phyloP scores from a whole-genome alignment of 1,140 invertebrate species.

The Papilio aristodemus region DNA sequence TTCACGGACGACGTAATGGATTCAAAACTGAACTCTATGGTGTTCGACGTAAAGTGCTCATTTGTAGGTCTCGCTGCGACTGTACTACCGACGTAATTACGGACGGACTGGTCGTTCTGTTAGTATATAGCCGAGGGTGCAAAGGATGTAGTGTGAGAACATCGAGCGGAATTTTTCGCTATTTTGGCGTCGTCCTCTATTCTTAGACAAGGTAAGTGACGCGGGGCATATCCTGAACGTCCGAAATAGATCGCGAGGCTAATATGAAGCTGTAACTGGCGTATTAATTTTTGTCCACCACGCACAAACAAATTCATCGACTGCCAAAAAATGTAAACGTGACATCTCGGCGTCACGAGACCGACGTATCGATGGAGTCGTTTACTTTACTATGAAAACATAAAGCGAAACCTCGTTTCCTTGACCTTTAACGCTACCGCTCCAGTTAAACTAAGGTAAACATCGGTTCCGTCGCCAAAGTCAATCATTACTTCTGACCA shows the following conservation, averaged over 20 bases:
- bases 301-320: neutral
- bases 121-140: neutral
- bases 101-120: neutral
- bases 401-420: too few species aligned
- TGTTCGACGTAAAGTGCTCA: neutral
- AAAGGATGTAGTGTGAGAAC: neutral
- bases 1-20: too few species aligned
- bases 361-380: too few species aligned
- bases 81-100: neutral
- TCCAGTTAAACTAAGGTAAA: too few species aligned
- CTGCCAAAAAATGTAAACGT: neutral
- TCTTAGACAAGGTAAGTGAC: neutral
- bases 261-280: neutral
- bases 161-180: neutral
- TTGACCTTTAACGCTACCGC: too few species aligned
- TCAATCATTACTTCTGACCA: too few species aligned
- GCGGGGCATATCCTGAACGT: slow-evolving; percentile 15
- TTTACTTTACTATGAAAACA: too few species aligned
- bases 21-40: neutral
- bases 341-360: too few species aligned
- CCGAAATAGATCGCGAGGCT: slow-evolving; percentile 16
- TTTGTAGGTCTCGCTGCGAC: neutral
- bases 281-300: neutral
- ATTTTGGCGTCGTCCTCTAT: neutral
- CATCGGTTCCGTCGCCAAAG: too few species aligned